Base-by-base conservation (phyloP, 2,113 vertebrate genomes). In the Capreolus pygargus region DNA sequence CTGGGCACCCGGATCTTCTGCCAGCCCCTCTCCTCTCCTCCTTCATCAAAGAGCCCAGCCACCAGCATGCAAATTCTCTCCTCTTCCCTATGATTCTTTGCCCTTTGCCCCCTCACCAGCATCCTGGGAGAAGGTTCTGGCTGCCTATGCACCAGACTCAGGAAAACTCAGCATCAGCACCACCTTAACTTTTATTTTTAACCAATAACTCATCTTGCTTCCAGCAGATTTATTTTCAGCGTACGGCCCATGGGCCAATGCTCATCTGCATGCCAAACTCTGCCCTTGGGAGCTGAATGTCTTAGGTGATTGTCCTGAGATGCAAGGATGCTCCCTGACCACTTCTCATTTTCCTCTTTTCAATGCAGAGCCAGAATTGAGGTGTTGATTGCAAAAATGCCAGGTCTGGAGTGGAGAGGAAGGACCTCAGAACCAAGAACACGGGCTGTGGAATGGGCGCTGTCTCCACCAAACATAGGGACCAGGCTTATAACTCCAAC, bases 161-260 rank as follows among this genome's bases (percentile, higher is more conserved):
- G 74, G 86, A 88, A 97, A 83, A 55, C 82, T 89, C 50, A 39
- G 7, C 19, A n/a, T 91, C 43, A 79, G 50, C 50, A 30, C 43
- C 17, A 21, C 82, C 79, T 86, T 27, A 6, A 52, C 45, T 92
- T 97, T 94, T 92, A 88, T 95, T 88, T 97, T 90, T 92, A 94
- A 91, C 81, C 45, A 43, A 25, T 45, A 33, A 36, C 67, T 87
- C 84, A 70, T 92, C 87, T 90, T 85, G 58, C 76, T 97, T 95
- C 87, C 23, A 79, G 87, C 64, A 54, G 60, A 54, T 89, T 95
- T 97, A 87, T 96, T 97, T 89, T 94, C 90, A 60, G 87, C 4
- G 0, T 6, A 47, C 30, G 50, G 79, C 92, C 83, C 8, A 2
- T 81, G 76, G 79, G 89, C 89, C 64, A 28, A 74, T 16, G 61